These are phyloP conservation scores for Craseonycteris thonglongyai DNA, from an alignment of 2,113 vertebrate species.

Conservation along the genomic window DNA sequence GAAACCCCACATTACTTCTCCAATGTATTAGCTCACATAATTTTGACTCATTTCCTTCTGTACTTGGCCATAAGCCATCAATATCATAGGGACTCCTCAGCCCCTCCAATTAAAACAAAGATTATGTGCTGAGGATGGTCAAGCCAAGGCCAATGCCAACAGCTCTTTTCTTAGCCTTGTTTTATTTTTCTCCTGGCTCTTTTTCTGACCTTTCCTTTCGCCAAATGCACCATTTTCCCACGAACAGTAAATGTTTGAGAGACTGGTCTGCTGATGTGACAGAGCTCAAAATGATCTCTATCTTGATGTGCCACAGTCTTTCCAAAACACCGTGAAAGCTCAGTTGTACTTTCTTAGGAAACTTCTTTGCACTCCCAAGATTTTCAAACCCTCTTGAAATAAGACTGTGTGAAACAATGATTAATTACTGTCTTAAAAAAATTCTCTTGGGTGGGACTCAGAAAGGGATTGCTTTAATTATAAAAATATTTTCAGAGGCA, in stretches of 20 bases:
- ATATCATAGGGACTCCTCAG: neutral
- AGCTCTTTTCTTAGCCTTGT: neutral
- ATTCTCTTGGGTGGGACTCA: neutral
- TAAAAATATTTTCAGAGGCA: conserved; percentile 41
- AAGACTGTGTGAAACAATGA: neutral
- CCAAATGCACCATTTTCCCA: neutral
- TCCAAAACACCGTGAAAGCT: neutral
- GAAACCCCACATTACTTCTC: conserved; percentile 12
- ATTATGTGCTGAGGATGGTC: neutral
- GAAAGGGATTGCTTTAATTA: conserved; percentile 33
- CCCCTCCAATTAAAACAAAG: conserved; percentile 3
- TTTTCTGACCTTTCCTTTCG: neutral
- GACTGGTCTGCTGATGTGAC: neutral
- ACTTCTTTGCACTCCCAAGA: neutral
- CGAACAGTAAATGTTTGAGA: neutral
- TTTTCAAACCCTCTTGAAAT: neutral
- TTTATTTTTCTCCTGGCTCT: neutral
- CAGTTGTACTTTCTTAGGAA: neutral
- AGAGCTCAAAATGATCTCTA: neutral
- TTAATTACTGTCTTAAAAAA: conserved; percentile 18
- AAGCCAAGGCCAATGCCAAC: neutral
- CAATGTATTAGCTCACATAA: conserved; percentile 10
- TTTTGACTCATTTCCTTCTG: conserved; percentile 46
- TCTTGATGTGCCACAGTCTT: neutral
- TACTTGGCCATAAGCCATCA: neutral